Evolutionary conservation across 30 jellyfish, hydroid and myxozoan genomes (phyloP), one percentile per base, ranked within the genome.

Genomic region (Aurelia sp.): DNA sequence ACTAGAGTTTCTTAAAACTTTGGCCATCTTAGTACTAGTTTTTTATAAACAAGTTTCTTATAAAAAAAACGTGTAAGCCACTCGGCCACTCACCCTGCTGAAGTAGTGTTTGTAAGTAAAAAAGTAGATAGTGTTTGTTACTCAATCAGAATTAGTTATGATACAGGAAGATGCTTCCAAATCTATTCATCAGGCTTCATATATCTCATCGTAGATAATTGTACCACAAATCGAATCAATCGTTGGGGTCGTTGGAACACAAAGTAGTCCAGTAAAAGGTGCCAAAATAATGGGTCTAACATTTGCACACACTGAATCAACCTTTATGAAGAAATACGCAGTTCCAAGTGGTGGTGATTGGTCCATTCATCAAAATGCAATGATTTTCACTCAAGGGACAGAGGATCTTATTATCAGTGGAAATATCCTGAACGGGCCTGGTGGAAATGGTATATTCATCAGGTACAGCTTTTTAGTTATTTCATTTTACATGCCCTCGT

Each of bases 311-410:
- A 60, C 97, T 6, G 88, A 82, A 12, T 73, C 89, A 20, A 88
- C 99, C 0, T 94, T 89, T 50, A 16, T 94, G 87, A 82, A 89
- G 35, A 85, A 91, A 9, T 94, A 88, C 64, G 86, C 71, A 65
- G 99, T 94, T 13, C 99, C 99, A 69, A 94, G 99, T 89, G 99
- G 99, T 6, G 99, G 99, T 68, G 99, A 94, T 89, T 94, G 99
- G 99, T 55, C 99, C 6, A 96, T 94, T 13, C 99, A 94, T 65
- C 73, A 74, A 53, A 77, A 86, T 84, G 99, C 89, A 33, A 80
- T 73, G 95, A 86, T 94, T 30, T 85, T 64, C 48, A 72, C 90
- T 8, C 92, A 88, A 66, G 96, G 96, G 37, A 74, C 97, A 9
- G 96, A 74, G 50, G 73, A 76, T 69, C 89, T 84, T 59, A 33